Conservation (phyloP, 1,140 invertebrate genomes). For the Palaemon carinicauda region DNA sequence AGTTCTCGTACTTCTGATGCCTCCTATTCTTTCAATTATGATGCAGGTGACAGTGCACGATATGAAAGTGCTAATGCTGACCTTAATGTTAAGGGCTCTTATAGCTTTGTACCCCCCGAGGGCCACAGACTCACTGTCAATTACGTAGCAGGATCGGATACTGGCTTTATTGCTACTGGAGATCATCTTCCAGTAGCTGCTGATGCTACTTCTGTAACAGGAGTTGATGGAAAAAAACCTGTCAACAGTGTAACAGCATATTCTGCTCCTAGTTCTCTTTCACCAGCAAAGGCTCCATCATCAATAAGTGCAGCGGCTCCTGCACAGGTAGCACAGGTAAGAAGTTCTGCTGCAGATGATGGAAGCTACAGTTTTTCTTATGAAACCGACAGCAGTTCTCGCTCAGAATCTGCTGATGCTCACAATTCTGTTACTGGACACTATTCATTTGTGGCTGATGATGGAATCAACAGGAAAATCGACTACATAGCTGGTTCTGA, state of each 20-base stretch:
- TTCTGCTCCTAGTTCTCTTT: too few species aligned
- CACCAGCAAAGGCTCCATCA: too few species aligned
- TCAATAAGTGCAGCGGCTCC: too few species aligned
- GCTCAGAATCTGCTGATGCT: neutral
- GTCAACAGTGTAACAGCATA: too few species aligned
- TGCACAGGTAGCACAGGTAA: too few species aligned
- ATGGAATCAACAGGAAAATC: neutral
- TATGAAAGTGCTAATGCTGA: constrained; percentile 55
- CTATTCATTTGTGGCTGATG: neutral
- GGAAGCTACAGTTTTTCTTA: neutral
- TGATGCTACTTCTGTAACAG: neutral
- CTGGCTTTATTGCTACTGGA: constrained; percentile 33
- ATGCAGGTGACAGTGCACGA: constrained; percentile 56
- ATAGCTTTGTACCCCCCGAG: constrained; percentile 63
- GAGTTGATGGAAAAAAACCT: neutral
- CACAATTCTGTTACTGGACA: neutral
- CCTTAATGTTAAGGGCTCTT: constrained; percentile 62
- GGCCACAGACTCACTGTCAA: constrained; percentile 62
- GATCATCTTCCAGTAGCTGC: constrained; percentile 26
- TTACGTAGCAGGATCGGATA: constrained; percentile 62
- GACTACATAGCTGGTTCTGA: neutral
- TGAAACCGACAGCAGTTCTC: neutral
- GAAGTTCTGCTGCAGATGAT: neutral
- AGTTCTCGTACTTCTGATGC: neutral
- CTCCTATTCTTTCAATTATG: constrained; percentile 48